Evolutionary conservation across 2,888 invertebrate species (phyloP).

Genomic region (Galerucella calmariensis): DNA sequence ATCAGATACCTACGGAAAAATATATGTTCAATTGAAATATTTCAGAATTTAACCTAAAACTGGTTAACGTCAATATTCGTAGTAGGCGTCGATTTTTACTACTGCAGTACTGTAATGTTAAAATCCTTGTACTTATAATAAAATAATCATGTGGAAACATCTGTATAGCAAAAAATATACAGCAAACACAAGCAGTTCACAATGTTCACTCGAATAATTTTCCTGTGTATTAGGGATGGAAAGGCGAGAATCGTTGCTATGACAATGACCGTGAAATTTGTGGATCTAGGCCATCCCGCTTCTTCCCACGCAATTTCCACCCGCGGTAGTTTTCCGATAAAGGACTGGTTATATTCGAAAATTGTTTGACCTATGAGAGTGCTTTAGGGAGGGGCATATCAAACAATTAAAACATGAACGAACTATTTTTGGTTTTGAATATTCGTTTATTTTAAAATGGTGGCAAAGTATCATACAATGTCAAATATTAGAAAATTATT

Average conservation of each 20-base stretch:
- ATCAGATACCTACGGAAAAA: too few species aligned
- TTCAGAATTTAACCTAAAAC: too few species aligned
- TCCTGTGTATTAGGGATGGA: slow-evolving; percentile 19
- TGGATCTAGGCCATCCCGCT: slow-evolving; percentile 49
- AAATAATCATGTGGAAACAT: not conserved
- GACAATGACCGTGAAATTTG: slow-evolving; percentile 49
- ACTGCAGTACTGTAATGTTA: too few species aligned
- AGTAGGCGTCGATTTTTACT: too few species aligned
- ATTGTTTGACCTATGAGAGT: slow-evolving; percentile 13
- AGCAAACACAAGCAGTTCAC: not conserved
- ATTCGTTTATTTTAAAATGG: not conserved
- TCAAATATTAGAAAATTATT: too few species aligned
- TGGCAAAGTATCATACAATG: too few species aligned
- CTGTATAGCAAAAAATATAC: not conserved
- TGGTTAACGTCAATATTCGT: too few species aligned
- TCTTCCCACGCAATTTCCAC: slow-evolving; percentile 42
- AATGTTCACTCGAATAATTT: not conserved
- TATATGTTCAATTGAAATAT: too few species aligned
- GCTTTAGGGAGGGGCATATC: slow-evolving; percentile 4
- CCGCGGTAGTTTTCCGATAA: slow-evolving; percentile 19
- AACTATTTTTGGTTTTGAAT: not conserved
- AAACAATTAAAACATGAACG: not conserved
- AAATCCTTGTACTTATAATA: not conserved
- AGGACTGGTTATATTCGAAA: slow-evolving; percentile 9
- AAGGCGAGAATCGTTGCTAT: slow-evolving; percentile 36